Evolutionary conservation across 1,140 invertebrate genomes (phyloP), one percentile per base, ranked within the genome.

Genomic region (Goniozus legneri): DNA sequence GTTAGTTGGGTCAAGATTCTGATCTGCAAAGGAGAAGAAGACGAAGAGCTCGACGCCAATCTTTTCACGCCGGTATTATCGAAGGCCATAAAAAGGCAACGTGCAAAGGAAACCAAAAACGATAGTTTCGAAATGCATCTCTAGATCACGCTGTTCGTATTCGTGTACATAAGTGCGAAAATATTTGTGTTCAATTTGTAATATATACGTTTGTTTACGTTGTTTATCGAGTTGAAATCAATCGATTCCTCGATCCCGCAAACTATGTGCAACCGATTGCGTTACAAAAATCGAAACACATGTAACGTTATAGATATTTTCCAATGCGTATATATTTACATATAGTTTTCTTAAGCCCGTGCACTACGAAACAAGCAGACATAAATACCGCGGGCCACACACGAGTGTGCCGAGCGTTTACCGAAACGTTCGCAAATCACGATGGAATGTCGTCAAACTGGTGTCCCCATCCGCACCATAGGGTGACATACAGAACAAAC

Each of bases 1-100:
- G 63, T 82, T 12, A 85, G 83, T 53, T 73, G 64, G 47, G 50
- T 77, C 18, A 62, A 55, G 36, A 69, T 56, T 27, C 40, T 56
- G 13, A 52, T 63, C 49, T 60, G 44, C 48, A 70, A 58, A 32
- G 52, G 39, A 32, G 58, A 46, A 47, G 46, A 45, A 54, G 51
- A 36, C 32, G 55, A 51, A 60, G 54, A 56, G 59, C 60, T 69
- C 65, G 69, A 84, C 71, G 78, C 82, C 1, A 78, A 82, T 64
- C 78, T 87, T 10, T 85, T 87, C 60, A 79, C 80, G 7, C 84
- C 84, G 0, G 51, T 65, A 14, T 14, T 67, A 1, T 18, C n/a
- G 2, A 40, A 16, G 14, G 51, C 2, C 10, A 20, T 1, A 50
- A 35, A 32, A 33, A n/a, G n/a, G n/a, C n/a, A 7, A 32, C 35